Evolutionary conservation across 2,797 vertebrate species (phyloP).

Genomic region (Peromyscus melanophrys): DNA sequence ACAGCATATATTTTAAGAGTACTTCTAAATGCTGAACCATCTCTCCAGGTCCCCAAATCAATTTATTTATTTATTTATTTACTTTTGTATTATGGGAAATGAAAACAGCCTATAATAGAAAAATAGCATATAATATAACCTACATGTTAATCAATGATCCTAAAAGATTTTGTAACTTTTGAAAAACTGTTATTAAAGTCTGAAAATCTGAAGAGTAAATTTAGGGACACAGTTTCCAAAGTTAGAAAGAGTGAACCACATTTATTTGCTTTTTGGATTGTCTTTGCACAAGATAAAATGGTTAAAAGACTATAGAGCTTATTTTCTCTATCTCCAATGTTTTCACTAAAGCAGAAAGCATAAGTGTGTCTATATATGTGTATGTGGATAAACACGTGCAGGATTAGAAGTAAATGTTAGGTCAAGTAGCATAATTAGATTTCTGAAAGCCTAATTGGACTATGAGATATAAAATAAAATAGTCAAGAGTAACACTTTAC

Average conservation of each 20-base stretch:
- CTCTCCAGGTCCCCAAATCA: background rate
- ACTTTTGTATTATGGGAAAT: background rate
- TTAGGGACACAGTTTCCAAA: background rate
- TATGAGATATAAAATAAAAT: slow-evolving; percentile 27
- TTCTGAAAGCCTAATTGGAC: slow-evolving; percentile 8
- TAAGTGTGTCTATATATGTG: background rate
- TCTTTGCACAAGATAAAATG: slow-evolving; percentile 22
- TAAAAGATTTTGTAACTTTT: background rate
- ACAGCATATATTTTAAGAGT: background rate
- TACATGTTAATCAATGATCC: background rate
- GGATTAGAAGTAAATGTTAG: slow-evolving; percentile 47
- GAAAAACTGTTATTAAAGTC: background rate
- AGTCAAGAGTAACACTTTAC: background rate
- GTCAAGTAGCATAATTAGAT: background rate
- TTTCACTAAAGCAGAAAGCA: slow-evolving; percentile 7
- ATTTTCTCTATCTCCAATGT: background rate
- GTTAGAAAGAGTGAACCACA: background rate
- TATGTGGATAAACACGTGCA: background rate
- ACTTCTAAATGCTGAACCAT: background rate
- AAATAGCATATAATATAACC: background rate
- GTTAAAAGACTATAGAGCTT: background rate
- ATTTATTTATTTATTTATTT: no score
- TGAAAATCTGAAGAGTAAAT: background rate
- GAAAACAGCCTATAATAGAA: background rate
- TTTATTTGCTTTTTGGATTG: background rate